Evolutionary conservation across 23 tunicate species (phyloP).

Genomic region (Botrylloides violaceus): DNA sequence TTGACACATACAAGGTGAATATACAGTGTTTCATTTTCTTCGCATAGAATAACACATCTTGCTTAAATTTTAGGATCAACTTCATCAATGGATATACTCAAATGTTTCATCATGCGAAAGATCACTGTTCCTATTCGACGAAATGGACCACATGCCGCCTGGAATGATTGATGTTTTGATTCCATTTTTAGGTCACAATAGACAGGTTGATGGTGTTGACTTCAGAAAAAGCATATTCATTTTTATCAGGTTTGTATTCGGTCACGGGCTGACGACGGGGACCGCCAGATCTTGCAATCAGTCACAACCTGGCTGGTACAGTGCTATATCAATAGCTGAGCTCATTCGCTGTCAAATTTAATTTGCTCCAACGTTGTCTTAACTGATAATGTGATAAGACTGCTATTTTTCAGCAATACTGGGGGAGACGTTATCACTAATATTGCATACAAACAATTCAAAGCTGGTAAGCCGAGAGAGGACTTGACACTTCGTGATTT

Average conservation of each 20-base stretch:
- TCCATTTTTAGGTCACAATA: constrained; percentile 46
- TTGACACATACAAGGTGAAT: constrained; percentile 24
- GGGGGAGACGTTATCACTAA: constrained; percentile 55
- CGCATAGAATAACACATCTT: neutral
- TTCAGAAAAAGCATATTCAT: constrained; percentile 61
- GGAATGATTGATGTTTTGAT: constrained; percentile 55
- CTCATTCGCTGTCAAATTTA: too few species aligned
- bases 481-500: constrained; percentile 36
- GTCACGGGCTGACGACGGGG: too few species aligned
- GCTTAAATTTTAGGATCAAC: constrained; percentile 26
- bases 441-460: constrained; percentile 23
- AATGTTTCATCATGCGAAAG: constrained; percentile 45
- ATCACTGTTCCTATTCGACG: constrained; percentile 77
- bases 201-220: constrained; percentile 49
- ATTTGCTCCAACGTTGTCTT: too few species aligned
- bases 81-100: constrained; percentile 48
- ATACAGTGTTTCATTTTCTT: neutral
- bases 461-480: constrained; percentile 38
- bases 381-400: too few species aligned
- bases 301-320: too few species aligned
- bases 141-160: constrained; percentile 74
- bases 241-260: constrained; percentile 30
- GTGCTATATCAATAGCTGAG: too few species aligned
- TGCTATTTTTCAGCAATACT: constrained; percentile 49
- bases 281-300: too few species aligned